Evolutionary conservation across 2,797 vertebrate genomes (phyloP).

Genomic region (Chromis chromis): DNA sequence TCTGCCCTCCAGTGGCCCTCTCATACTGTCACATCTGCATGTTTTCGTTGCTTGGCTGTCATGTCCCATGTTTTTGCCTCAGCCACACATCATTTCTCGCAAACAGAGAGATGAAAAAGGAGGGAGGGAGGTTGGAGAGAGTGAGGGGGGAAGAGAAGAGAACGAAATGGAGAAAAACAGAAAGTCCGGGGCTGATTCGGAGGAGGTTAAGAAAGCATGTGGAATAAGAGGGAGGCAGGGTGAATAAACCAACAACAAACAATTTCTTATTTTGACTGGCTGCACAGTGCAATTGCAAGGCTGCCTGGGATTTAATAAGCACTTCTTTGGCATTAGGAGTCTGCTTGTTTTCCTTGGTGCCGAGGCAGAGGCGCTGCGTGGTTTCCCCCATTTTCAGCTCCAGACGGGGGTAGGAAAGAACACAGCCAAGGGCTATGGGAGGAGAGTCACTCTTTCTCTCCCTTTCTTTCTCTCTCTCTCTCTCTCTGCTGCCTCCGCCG

Average conservation of each 20-base stretch:
- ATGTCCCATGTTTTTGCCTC: conserved; percentile 71
- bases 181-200: conserved; percentile 62
- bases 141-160: conserved; percentile 13
- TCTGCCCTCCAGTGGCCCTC: conserved; percentile 72
- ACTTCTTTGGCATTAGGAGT: conserved; percentile 76
- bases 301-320: conserved; percentile 84
- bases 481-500: conserved; percentile 48
- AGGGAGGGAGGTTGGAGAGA: too few species aligned
- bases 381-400: conserved; percentile 61
- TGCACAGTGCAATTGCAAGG: conserved; percentile 66
- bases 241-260: conserved; percentile 81
- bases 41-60: conserved; percentile 67
- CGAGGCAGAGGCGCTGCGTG: conserved; percentile 55
- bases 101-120: conserved; percentile 61
- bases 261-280: conserved; percentile 83
- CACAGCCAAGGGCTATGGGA: conserved; percentile 63
- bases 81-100: conserved; percentile 68
- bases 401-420: conserved; percentile 65
- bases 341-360: conserved; percentile 76
- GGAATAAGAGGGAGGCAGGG: conserved; percentile 74
- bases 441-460: conserved; percentile 43
- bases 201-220: conserved; percentile 79
- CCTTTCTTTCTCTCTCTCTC: conserved; percentile 36
- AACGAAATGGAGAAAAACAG: conserved; percentile 39
- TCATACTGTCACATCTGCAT: conserved; percentile 76